Percentiles rank a stretch among this genome's conserved stretches.
phyloP scores from a whole-genome alignment of 2,113 vertebrate genomes.

The Pandion haliaetus region DNA sequence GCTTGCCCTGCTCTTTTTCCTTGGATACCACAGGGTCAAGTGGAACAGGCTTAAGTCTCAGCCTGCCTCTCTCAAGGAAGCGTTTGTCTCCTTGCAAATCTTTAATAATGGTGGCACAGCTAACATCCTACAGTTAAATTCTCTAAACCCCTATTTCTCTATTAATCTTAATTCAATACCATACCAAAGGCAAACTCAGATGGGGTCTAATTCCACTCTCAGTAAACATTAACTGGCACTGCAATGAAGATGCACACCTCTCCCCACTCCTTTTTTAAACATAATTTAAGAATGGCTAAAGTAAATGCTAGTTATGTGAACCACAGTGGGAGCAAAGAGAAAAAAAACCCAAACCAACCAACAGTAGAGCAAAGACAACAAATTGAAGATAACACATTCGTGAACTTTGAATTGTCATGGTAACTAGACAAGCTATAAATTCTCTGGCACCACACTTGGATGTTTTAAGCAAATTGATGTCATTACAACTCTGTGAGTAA shows the following conservation, averaged over 20 bases:
- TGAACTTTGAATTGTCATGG: background rate
- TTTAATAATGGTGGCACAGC: background rate
- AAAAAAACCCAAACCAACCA: background rate
- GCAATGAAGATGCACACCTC: background rate
- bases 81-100: background rate
- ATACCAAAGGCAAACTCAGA: background rate
- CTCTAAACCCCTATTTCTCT: background rate
- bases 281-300: background rate
- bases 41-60: background rate
- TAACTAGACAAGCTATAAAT: conserved; percentile 19
- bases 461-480: conserved; percentile 17
- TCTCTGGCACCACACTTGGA: background rate
- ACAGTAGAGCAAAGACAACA: background rate
- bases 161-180: background rate
- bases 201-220: background rate
- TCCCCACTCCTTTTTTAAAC: background rate
- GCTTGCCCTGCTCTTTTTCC: background rate
- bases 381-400: background rate
- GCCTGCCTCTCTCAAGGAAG: background rate
- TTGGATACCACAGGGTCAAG: background rate
- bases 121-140: background rate
- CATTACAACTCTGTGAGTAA: conserved; percentile 20
- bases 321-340: background rate
- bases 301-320: background rate
- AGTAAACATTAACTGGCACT: background rate